These are phyloP conservation scores for Papilio polytes DNA, from an alignment of 1,140 invertebrate genomes.

Conservation along the genomic window DNA sequence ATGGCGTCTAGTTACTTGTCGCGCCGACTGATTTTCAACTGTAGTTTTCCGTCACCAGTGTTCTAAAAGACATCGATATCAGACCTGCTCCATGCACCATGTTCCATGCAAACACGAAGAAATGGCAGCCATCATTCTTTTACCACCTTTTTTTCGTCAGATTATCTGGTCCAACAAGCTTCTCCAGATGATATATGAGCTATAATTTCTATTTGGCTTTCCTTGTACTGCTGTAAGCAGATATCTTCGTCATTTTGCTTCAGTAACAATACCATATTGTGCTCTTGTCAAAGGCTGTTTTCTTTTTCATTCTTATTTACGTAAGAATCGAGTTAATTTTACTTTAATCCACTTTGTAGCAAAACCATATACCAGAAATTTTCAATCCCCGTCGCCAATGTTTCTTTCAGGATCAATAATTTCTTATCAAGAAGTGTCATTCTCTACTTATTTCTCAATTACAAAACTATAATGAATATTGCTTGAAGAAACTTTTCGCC, in stretches of 20 bases:
- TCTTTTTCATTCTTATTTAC: background rate
- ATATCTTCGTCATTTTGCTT: too few species aligned
- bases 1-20: background rate
- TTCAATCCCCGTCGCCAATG: background rate
- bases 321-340: background rate
- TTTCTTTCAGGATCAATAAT: conserved; percentile 7
- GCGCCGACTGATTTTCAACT: background rate
- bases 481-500: background rate
- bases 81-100: background rate
- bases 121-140: background rate
- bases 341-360: background rate
- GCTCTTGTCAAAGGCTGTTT: background rate
- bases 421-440: background rate
- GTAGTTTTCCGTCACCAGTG: background rate
- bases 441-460: background rate
- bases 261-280: too few species aligned
- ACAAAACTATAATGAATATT: background rate
- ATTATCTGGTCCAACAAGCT: background rate
- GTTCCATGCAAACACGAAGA: background rate
- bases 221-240: background rate
- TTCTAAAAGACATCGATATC: too few species aligned
- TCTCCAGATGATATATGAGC: background rate
- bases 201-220: background rate
- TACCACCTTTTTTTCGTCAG: background rate
- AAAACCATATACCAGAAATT: background rate